A percentile compares a stretch with the other conserved stretches of the same genome.
Evolutionary conservation across 2,888 invertebrate species (phyloP).

Genomic region (Synanthedon vespiformis): DNA sequence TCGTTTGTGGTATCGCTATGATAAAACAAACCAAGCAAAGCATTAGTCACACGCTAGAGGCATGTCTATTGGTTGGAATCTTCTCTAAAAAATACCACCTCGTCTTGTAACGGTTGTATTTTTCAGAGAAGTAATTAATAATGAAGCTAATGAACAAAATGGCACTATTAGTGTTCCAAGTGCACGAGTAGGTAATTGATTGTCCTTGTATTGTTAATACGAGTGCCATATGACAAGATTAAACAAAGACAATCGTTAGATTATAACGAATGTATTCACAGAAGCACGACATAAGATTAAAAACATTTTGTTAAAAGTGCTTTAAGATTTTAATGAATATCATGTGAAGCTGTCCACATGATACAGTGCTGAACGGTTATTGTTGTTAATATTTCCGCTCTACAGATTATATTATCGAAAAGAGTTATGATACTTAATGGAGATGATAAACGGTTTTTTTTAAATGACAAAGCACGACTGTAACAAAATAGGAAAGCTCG

Average conservation of each 20-base stretch:
- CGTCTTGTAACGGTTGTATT: slow-evolving; percentile 55
- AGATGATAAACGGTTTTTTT: too few species aligned
- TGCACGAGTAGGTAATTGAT: slow-evolving; percentile 57
- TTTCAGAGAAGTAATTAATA: slow-evolving; percentile 52
- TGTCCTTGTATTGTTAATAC: slow-evolving; percentile 37
- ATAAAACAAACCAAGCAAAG: slow-evolving; percentile 71
- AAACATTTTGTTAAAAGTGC: slow-evolving; percentile 58
- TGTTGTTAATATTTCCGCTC: slow-evolving; percentile 39
- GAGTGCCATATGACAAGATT: slow-evolving; percentile 9
- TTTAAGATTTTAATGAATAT: slow-evolving; percentile 37
- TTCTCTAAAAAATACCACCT: slow-evolving; percentile 47
- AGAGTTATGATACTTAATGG: slow-evolving; percentile 8
- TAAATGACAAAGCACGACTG: too few species aligned
- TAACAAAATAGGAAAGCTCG: too few species aligned
- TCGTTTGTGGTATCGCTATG: slow-evolving; percentile 67
- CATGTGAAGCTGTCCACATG: slow-evolving; percentile 52
- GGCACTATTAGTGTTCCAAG: slow-evolving; percentile 64
- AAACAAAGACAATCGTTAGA: slow-evolving; percentile 56
- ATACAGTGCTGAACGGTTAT: slow-evolving; percentile 56
- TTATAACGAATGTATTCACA: slow-evolving; percentile 60
- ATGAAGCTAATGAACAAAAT: slow-evolving; percentile 64
- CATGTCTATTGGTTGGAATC: slow-evolving; percentile 45
- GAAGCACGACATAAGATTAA: slow-evolving; percentile 59
- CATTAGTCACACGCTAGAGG: slow-evolving; percentile 71
- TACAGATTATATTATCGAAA: slow-evolving; percentile 50